Evolutionary conservation across 2,888 invertebrate species (phyloP).

Genomic region (Ommatoiulus sabulosus): DNA sequence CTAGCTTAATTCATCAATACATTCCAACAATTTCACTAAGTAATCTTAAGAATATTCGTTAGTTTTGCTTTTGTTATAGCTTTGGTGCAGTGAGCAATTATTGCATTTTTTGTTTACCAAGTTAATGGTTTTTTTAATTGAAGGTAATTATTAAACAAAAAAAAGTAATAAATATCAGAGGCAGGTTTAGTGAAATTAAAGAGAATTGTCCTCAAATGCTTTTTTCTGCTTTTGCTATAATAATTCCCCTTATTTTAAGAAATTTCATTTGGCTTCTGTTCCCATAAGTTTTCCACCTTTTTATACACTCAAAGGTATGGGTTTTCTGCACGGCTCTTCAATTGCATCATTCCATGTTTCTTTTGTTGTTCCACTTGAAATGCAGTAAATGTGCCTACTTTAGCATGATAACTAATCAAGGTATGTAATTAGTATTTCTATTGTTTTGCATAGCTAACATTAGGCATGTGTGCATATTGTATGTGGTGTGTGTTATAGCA

Average conservation of each 20-base stretch:
- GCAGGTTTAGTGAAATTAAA: background rate
- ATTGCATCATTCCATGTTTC: slow-evolving; percentile 6
- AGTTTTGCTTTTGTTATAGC: background rate
- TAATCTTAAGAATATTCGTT: background rate
- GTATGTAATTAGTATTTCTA: background rate
- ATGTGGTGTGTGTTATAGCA: background rate
- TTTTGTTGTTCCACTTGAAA: slow-evolving; percentile 25
- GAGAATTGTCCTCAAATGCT: background rate
- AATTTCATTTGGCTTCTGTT: background rate
- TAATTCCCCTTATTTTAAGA: background rate
- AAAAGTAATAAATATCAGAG: background rate
- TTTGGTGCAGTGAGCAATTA: background rate
- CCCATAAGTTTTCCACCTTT: background rate
- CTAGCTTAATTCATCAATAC: too few species aligned
- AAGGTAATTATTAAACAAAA: background rate
- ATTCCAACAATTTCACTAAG: too few species aligned
- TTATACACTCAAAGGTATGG: background rate
- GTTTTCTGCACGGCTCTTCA: slow-evolving; percentile 8
- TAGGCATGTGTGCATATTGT: background rate
- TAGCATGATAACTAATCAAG: slow-evolving; percentile 24
- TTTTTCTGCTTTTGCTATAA: background rate
- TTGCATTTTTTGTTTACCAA: background rate
- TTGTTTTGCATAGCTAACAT: background rate
- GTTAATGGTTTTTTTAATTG: background rate
- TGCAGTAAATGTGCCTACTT: slow-evolving; percentile 19